Evolutionary conservation across 1,140 invertebrate genomes (phyloP).

Genomic region (Holotrichia oblita): DNA sequence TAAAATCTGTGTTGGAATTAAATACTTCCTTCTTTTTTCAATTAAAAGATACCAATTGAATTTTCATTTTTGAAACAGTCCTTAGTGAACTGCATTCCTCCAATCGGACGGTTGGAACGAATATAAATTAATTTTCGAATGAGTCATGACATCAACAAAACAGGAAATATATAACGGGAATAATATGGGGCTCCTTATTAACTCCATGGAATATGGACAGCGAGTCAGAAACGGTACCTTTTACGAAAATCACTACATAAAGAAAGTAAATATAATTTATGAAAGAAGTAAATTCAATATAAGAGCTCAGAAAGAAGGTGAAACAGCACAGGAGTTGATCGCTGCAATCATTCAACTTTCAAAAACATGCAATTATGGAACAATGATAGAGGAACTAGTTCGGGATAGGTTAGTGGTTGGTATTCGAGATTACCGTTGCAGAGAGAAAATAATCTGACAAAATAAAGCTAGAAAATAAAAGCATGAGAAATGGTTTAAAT

Average conservation of each 20-base stretch:
- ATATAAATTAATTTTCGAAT: no score
- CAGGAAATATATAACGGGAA: no score
- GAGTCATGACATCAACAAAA: no score
- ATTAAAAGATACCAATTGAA: no score
- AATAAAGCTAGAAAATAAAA: conserved; percentile 24
- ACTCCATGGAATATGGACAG: no score
- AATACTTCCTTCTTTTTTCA: no score
- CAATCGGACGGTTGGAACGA: no score
- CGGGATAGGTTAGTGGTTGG: conserved; percentile 58
- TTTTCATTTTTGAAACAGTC: no score
- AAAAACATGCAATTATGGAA: conserved; percentile 51
- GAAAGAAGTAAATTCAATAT: neutral
- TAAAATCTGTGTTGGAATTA: no score
- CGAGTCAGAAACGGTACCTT: no score
- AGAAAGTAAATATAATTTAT: conserved; percentile 17
- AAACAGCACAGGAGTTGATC: neutral
- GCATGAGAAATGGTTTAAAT: conserved; percentile 5
- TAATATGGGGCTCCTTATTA: no score
- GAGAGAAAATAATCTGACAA: conserved; percentile 50
- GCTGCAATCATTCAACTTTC: neutral
- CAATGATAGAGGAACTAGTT: conserved; percentile 54
- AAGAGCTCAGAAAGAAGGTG: neutral
- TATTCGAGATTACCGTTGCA: conserved; percentile 55
- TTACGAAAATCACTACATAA: neutral
- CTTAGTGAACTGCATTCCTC: no score